Percentiles rank a stretch among this genome's conserved stretches.
Conservation (phyloP, 2,888 invertebrate genomes). For the Xylota sylvarum region DNA sequence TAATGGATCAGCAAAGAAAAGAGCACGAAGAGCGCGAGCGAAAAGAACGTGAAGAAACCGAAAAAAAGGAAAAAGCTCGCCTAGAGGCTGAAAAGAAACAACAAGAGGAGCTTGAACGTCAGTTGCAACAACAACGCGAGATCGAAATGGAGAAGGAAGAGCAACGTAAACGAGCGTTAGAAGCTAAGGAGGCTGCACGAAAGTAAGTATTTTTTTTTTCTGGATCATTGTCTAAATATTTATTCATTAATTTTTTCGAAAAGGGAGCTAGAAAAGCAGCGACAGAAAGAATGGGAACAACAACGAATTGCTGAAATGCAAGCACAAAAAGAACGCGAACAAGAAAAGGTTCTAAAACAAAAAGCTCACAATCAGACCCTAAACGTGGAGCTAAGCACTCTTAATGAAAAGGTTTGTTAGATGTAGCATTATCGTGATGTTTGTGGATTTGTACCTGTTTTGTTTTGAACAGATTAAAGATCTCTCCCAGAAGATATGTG, state of each 20-base stretch:
- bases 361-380: slow-evolving; percentile 95
- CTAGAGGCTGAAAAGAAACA: slow-evolving; percentile 91
- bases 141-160: slow-evolving; percentile 91
- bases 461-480: slow-evolving; percentile 88
- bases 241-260: slow-evolving; percentile 46
- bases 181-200: slow-evolving; percentile 92
- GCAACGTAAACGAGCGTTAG: slow-evolving; percentile 91
- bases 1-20: slow-evolving; percentile 95
- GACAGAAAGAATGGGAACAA: slow-evolving; percentile 98
- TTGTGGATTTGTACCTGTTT: slow-evolving; percentile 26
- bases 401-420: slow-evolving; percentile 83
- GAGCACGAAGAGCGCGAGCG: slow-evolving; percentile 97
- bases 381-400: slow-evolving; percentile 90
- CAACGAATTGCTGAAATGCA: slow-evolving; percentile 94
- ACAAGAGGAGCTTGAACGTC: slow-evolving; percentile 94
- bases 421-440: neutral
- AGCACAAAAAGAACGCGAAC: slow-evolving; percentile 93
- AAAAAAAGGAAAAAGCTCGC: slow-evolving; percentile 92
- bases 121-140: slow-evolving; percentile 92
- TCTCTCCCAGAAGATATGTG: slow-evolving; percentile 92
- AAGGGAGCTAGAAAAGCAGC: slow-evolving; percentile 96
- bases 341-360: slow-evolving; percentile 92
- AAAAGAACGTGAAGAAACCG: slow-evolving; percentile 96
- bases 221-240: neutral
- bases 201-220: slow-evolving; percentile 80